Conservation (phyloP, 2,113 vertebrate genomes). For the Dasyurus viverrinus region DNA sequence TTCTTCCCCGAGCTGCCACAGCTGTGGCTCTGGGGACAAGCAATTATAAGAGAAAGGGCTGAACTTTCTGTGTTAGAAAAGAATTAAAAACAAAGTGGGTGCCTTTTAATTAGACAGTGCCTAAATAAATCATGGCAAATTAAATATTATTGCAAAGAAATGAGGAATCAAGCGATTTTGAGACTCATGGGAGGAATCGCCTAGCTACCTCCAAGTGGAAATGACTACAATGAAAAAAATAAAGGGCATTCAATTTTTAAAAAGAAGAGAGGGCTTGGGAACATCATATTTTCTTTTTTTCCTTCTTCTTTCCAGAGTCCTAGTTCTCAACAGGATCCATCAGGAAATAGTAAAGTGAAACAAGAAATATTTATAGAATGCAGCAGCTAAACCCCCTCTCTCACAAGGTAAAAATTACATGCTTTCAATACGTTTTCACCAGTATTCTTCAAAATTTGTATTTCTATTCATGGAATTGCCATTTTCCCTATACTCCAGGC, state of each 20-base stretch:
- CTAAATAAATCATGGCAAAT: background rate
- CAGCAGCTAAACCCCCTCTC: no score
- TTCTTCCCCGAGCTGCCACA: background rate
- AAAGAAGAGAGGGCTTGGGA: no score
- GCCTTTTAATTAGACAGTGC: background rate
- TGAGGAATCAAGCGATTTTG: background rate
- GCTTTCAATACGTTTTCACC: background rate
- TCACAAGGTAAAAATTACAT: background rate
- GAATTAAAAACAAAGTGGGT: background rate
- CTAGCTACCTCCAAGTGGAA: no score
- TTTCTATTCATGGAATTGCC: background rate
- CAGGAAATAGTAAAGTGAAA: no score
- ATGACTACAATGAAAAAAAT: no score
- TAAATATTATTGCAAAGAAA: background rate
- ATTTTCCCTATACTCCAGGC: background rate
- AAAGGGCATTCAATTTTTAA: no score
- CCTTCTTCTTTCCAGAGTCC: no score
- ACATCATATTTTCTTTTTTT: no score
- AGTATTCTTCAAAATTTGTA: background rate
- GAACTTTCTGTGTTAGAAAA: background rate
- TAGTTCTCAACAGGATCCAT: no score
- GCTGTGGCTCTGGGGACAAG: background rate
- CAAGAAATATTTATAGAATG: no score
- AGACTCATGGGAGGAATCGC: background rate
- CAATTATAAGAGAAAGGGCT: background rate